These are phyloP conservation scores for human (Homo sapiens) DNA, from an alignment of 2,113 vertebrate species.

Conservation along the genomic window DNA sequence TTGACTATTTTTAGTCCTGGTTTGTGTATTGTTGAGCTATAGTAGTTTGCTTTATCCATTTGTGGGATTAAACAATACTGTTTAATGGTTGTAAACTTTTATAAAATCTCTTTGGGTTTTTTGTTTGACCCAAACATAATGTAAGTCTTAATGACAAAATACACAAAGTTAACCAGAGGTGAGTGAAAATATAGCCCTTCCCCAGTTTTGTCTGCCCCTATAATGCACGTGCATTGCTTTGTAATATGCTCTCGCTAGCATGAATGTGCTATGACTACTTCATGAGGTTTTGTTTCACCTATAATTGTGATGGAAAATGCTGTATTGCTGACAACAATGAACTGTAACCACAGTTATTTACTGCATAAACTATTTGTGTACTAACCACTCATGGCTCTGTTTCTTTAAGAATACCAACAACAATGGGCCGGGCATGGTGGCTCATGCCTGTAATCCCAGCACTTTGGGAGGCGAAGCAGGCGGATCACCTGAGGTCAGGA, in stretches of 20 bases:
- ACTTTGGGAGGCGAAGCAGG: too few species aligned
- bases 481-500: too few species aligned
- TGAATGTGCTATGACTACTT: conserved; percentile 66
- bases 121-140: conserved; percentile 91
- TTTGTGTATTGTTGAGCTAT: conserved; percentile 80
- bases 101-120: conserved; percentile 91
- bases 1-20: conserved; percentile 82
- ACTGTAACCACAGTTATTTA: conserved; percentile 66
- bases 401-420: conserved; percentile 68
- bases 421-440: not conserved
- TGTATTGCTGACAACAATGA: conserved; percentile 66
- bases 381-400: conserved; percentile 60
- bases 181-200: conserved; percentile 78
- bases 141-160: conserved; percentile 92
- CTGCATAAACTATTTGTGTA: conserved; percentile 76
- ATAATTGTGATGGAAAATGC: conserved; percentile 61
- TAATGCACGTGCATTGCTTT: conserved; percentile 73
- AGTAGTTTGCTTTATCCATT: conserved; percentile 83
- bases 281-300: conserved; percentile 66
- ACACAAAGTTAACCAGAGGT: conserved; percentile 63
- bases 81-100: conserved; percentile 87
- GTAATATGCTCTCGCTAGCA: conserved; percentile 69
- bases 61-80: conserved; percentile 85
- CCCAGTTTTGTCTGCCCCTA: conserved; percentile 69
- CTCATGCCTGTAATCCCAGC: too few species aligned